Conservation (phyloP, 92 coral and sea anemone species). For the Metridium senile region DNA sequence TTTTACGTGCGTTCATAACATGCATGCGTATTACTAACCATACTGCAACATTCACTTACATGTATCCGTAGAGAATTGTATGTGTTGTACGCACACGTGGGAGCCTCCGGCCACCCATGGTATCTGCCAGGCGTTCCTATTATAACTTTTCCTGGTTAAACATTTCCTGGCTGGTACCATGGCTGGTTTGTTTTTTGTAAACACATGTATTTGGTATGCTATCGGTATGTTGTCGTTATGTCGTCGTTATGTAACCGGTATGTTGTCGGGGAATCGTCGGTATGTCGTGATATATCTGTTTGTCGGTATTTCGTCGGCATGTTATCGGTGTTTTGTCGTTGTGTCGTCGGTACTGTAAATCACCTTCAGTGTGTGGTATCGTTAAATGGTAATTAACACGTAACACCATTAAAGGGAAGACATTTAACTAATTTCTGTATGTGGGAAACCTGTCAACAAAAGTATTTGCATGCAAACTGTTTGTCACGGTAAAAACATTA, state of each 20-base stretch:
- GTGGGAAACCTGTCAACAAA: too few species aligned
- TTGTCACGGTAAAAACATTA: background rate
- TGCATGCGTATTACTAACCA: too few species aligned
- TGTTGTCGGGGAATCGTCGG: background rate
- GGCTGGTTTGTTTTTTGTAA: background rate
- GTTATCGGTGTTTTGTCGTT: background rate
- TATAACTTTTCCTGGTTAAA: background rate
- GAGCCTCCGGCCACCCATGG: constrained; percentile 27
- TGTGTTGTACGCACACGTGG: constrained; percentile 37
- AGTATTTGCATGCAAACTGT: background rate
- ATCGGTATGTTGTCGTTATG: background rate
- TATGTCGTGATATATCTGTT: background rate
- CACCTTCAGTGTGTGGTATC: background rate
- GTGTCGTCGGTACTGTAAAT: background rate
- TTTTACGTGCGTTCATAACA: background rate
- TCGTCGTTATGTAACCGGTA: background rate
- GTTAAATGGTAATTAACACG: background rate
- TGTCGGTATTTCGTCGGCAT: background rate
- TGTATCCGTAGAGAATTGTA: background rate
- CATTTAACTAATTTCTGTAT: background rate
- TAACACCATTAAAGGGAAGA: constrained; percentile 1
- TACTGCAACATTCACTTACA: too few species aligned
- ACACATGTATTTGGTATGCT: background rate
- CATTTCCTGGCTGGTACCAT: background rate
- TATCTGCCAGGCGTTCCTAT: constrained; percentile 10